Evolutionary conservation across 2,888 invertebrate species (phyloP), one percentile per base, ranked within the genome.

Genomic region (Mystacides longicornis): DNA sequence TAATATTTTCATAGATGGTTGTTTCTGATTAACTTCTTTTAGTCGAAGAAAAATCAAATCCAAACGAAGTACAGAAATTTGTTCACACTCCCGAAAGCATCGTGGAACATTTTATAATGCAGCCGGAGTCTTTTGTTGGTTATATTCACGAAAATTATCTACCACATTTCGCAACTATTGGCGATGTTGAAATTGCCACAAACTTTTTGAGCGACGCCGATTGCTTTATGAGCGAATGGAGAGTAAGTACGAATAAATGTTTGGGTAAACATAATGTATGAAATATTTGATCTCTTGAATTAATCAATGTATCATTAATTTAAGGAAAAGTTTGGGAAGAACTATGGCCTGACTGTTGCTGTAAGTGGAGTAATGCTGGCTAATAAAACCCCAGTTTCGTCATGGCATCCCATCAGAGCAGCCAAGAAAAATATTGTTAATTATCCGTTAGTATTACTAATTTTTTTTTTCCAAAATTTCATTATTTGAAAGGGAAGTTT

Each of bases 141-240:
- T 87, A 89, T 64, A 69, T 89, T 19, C 82, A 84, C 66, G 85
- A 88, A 64, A 89, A 90, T 71, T 89, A 87, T 70, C 67, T 87
- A 21, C 78, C 81, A 3, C 89, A 90, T 65, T 87, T 86, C 65
- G 76, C 80, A 1, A 75, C 78, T 54, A 78, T 89, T 19, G 80
- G 84, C 31, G 81, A 86, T 63, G 73, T 79, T 1, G 73, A 75
- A 20, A 69, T 71, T 53, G 86, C 87, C 2, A 72, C 83, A 0
- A 78, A 86, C 51, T 79, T 81, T 54, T 70, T 93, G 37, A 89
- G 90, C 66, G 73, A 83, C 54, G 80, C 87, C 0, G 89, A 91
- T 65, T 72, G 74, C 42, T 75, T 92, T 66, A 71, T 85, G 23
- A 75, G 78, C 14, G 81, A 82, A 67, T 79, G 88, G 89, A 71